Evolutionary conservation across 2,888 invertebrate species (phyloP), one percentile per base, ranked within the genome.

Genomic region (Itoplectis maculator): DNA sequence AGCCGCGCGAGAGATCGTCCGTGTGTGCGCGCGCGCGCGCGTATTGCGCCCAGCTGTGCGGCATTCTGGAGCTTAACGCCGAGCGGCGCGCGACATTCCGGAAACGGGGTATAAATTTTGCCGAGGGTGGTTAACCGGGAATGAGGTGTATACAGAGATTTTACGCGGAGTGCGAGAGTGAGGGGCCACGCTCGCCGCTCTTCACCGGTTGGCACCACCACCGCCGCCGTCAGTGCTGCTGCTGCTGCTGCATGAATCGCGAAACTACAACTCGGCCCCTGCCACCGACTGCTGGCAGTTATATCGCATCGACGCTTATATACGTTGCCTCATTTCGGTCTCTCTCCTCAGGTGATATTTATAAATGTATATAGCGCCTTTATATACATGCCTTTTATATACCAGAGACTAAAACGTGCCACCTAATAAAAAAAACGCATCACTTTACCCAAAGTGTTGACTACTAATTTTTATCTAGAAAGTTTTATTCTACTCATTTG

Each of bases 121-220:
- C 40, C 68, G 72, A 61, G 81, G 61, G 61, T 68, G 81, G 81
- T 81, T 81, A 77, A 77, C 81, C 66, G 77, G 81, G 81, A 81
- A 81, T 68, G 76, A 77, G 72, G 81, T 73, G 76, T 70, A 81
- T 77, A 77, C 76, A 66, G 70, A 76, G 70, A 40, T 66, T 66
- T 81, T 59, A 29, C 45, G 59, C 42, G 59, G 72, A n/a, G 66
- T n/a, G n/a, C 29, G 2, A 29, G 29, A 29, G 29, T 29, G 29
- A 68, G 61, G n/a, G 37, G 47, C 59, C 61, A 61, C 23, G n/a
- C 63, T 65, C 56, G 29, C 29, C 29, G 35, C 47, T 47, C 69
- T 47, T 23, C 37, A 61, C 42, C 15, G 20, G 72, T 13, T 45
- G 45, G 45, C n/a, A n/a, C n/a, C n/a, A n/a, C n/a, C n/a, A n/a